Percentiles rank a stretch among this genome's conserved stretches.
phyloP scores from a whole-genome alignment of 2,888 invertebrate species.

The Candidula unifasciata region DNA sequence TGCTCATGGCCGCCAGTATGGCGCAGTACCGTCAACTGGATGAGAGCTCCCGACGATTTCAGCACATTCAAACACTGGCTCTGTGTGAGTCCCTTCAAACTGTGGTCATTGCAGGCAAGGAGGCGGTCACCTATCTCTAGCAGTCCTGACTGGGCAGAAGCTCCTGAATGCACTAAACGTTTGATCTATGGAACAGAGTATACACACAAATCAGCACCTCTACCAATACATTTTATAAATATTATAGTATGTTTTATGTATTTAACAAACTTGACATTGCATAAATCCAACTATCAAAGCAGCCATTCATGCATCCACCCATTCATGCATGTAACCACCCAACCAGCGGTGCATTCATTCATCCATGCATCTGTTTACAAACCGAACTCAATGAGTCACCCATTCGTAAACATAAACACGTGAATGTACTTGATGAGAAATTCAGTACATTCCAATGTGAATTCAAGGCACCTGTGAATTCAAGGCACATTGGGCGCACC shows the following conservation, averaged over 20 bases:
- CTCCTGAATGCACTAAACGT: constrained; percentile 69
- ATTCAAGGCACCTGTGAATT: no score
- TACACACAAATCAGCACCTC: background rate
- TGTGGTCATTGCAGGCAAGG: constrained; percentile 88
- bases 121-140: constrained; percentile 92
- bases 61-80: constrained; percentile 90
- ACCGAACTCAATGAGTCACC: no score
- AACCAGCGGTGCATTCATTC: no score
- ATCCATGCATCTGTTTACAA: no score
- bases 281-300: background rate
- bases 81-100: constrained; percentile 90
- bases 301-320: background rate
- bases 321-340: no score
- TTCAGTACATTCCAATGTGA: no score
- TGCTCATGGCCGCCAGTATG: constrained; percentile 51
- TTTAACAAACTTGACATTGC: background rate
- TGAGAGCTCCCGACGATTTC: constrained; percentile 89
- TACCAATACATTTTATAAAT: background rate
- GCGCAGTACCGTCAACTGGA: constrained; percentile 85
- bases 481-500: no score
- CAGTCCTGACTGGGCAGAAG: constrained; percentile 85
- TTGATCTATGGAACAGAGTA: constrained; percentile 66
- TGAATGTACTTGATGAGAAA: no score
- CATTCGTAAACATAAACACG: no score
- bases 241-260: background rate